Base-by-base conservation (phyloP, 1,140 invertebrate species). In the Diabrotica undecimpunctata region DNA sequence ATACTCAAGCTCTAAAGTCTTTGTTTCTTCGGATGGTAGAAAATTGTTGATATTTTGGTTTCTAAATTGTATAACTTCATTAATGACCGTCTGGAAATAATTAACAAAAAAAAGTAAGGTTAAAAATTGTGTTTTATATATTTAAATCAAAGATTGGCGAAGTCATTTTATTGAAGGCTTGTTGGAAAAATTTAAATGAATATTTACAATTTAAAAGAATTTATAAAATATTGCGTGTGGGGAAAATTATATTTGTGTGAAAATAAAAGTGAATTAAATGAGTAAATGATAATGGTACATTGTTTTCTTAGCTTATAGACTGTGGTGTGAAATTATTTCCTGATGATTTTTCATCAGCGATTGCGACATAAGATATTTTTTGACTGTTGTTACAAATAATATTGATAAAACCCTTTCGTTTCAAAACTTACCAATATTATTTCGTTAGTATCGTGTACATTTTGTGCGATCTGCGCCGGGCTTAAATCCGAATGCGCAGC, bases 51-150 rank as follows among this genome's bases (percentile, higher is more conserved):
- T 78, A 66, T 85, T 83, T 55, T 83, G 79, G 67, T 86, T 83
- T 10, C 88, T 79, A 69, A 83, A 85, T 70, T 83, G 81, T 0
- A 86, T 74, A 8, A 88, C 84, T 70, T 87, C 83, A 25, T 81
- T 78, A 10, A 89, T 69, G 57, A 86, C 79, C 54, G 76, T 74
- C 81, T 85, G 65, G 55, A 77, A 25, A 4, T 25, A 2, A 25
- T 25, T 25, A 25, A n/a, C n/a, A n/a, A 74, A 74, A 66, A 25
- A 69, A 66, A 68, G 13, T 13, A 61, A 25, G n/a, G 12, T 10
- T 35, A 7, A 59, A 59, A 59, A 41, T 25, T 25, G 25, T 25
- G 4, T 25, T 2, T 25, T 25, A 25, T 2, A 25, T 25, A 25
- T 25, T 25, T 4, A 25, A 25, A 4, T 25, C 1, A 25, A 25